Evolutionary conservation across 2,113 vertebrate genomes (phyloP).

Genomic region (Phocoena sinus): DNA sequence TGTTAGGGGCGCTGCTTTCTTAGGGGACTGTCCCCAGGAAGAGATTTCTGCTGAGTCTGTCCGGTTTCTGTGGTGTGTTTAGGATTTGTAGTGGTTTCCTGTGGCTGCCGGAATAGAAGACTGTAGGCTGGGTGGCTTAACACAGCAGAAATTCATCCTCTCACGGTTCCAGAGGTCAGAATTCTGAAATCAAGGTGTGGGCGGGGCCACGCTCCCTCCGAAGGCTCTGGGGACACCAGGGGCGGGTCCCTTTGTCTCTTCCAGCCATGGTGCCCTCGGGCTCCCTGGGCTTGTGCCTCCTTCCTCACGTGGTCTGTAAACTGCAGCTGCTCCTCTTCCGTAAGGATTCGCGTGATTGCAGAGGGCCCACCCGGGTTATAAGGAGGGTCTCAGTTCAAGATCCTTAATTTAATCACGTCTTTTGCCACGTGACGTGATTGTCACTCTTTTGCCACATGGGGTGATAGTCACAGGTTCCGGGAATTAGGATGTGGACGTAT

Average conservation of each 20-base stretch:
- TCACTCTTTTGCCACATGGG: background rate
- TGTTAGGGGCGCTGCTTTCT: background rate
- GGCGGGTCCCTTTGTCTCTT: background rate
- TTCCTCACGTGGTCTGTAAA: fast-evolving
- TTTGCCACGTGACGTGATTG: fast-evolving
- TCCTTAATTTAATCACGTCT: too few species aligned
- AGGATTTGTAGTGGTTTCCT: fast-evolving
- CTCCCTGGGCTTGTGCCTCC: background rate
- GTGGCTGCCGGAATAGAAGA: too few species aligned
- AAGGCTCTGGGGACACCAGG: fast-evolving
- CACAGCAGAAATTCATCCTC: fast-evolving
- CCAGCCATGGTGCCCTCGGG: background rate
- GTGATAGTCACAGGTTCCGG: fast-evolving
- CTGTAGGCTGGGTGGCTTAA: fast-evolving
- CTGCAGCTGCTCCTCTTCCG: background rate
- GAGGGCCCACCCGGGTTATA: fast-evolving
- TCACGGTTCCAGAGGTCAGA: background rate
- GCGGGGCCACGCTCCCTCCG: fast-evolving
- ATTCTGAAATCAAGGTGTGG: background rate
- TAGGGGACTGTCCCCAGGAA: background rate
- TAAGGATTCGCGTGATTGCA: fast-evolving
- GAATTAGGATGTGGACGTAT: fast-evolving
- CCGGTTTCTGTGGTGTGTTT: too few species aligned
- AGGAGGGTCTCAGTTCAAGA: background rate
- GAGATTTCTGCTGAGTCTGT: background rate